A percentile compares a stretch with the other conserved stretches of the same genome.
Conservation (phyloP, 1,140 invertebrate species). For the Solenopsis invicta region DNA sequence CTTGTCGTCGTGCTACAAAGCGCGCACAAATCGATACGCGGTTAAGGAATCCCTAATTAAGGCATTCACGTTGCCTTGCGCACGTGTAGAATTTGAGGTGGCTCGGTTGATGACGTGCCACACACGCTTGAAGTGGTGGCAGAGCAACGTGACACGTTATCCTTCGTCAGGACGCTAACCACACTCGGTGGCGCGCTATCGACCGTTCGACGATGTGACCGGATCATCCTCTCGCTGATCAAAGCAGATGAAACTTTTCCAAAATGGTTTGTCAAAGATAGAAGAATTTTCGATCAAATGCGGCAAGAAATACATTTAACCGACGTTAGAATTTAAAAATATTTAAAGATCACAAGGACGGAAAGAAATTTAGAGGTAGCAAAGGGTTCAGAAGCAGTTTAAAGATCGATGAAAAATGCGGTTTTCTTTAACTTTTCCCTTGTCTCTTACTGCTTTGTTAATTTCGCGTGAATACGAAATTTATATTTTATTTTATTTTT, state of each 20-base stretch:
- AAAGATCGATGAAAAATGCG: neutral
- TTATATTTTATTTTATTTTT: neutral
- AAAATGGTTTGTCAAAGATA: neutral
- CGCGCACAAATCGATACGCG: slow-evolving; percentile 5
- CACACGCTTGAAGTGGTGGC: slow-evolving; percentile 38
- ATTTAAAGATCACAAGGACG: neutral
- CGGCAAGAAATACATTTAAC: neutral
- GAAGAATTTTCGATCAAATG: neutral
- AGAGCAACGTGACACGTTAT: slow-evolving; percentile 62
- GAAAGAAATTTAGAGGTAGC: neutral
- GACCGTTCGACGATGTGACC: slow-evolving; percentile 27
- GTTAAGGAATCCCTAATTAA: slow-evolving; percentile 60
- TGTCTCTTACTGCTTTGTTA: neutral
- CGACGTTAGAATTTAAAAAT: neutral
- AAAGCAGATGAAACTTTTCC: neutral
- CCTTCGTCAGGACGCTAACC: slow-evolving; percentile 59
- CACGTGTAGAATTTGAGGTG: slow-evolving; percentile 63
- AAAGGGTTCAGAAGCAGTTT: neutral
- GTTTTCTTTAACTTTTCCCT: neutral
- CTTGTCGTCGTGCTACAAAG: neutral
- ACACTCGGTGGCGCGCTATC: slow-evolving; percentile 23
- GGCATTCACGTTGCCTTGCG: slow-evolving; percentile 48
- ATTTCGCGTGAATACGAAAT: neutral
- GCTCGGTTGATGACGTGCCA: slow-evolving; percentile 50
- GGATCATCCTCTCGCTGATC: slow-evolving; percentile 27